Evolutionary conservation across 2,888 invertebrate genomes (phyloP).

Genomic region (Matsumyia berberina): DNA sequence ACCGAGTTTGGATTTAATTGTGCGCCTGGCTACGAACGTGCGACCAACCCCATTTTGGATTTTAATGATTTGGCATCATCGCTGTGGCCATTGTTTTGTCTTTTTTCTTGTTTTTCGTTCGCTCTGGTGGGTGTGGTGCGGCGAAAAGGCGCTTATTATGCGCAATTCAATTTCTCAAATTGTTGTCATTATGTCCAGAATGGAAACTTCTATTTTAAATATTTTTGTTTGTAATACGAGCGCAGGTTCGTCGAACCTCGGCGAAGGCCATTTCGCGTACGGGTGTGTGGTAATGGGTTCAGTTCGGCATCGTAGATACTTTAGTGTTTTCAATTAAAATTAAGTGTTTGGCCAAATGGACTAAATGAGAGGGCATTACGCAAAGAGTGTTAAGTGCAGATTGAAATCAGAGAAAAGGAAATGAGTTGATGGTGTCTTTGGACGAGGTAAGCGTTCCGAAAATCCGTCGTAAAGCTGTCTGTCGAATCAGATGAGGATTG

Average conservation of each 20-base stretch:
- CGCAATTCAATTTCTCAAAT: conserved; percentile 58
- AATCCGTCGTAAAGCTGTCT: too few relatives aligned
- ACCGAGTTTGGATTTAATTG: conserved; percentile 36
- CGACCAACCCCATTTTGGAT: conserved; percentile 23
- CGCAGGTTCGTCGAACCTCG: conserved; percentile 33
- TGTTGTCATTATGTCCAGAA: conserved; percentile 55
- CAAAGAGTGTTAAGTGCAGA: background rate
- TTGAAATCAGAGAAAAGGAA: background rate
- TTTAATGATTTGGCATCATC: conserved; percentile 47
- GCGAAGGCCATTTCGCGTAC: background rate
- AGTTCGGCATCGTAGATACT: conserved; percentile 19
- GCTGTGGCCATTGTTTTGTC: background rate
- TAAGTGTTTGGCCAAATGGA: conserved; percentile 36
- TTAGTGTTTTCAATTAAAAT: conserved; percentile 41
- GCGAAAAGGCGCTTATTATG: conserved; percentile 41
- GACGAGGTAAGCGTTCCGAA: too few relatives aligned
- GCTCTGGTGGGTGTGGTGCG: conserved; percentile 26
- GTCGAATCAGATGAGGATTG: too few relatives aligned
- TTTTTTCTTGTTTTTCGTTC: background rate
- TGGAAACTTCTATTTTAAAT: conserved; percentile 36
- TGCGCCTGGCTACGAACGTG: conserved; percentile 15
- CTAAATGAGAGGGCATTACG: conserved; percentile 17
- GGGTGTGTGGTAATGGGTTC: conserved; percentile 1
- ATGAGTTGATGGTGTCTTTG: background rate
- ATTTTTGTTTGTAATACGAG: conserved; percentile 29